Conservation (phyloP, 2,888 invertebrate species). For the Trilocha varians region DNA sequence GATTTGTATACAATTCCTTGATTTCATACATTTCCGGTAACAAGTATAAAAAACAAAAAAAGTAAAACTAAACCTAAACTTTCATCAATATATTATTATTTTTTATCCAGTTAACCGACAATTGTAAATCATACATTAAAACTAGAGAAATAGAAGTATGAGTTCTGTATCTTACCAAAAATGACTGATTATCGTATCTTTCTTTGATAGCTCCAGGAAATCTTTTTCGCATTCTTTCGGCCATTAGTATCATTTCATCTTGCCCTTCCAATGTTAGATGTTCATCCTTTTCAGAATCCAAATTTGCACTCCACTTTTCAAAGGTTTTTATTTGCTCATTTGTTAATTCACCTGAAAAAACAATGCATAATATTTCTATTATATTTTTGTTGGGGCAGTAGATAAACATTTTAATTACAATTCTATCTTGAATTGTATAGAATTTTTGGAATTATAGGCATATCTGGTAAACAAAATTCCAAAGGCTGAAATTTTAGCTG, state of each 20-base stretch:
- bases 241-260: conserved; percentile 81
- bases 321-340: conserved; percentile 56
- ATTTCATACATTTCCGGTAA: too few relatives aligned
- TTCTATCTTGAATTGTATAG: too few relatives aligned
- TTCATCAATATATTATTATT: too few relatives aligned
- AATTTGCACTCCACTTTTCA: conserved; percentile 72
- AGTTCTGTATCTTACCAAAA: conserved; percentile 53
- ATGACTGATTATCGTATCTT: conserved; percentile 74
- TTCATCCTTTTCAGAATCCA: conserved; percentile 71
- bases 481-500: too few relatives aligned
- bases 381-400: too few relatives aligned
- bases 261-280: conserved; percentile 81
- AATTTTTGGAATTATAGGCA: too few relatives aligned
- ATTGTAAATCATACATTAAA: not conserved
- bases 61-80: too few relatives aligned
- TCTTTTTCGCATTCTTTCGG: conserved; percentile 80
- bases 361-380: not conserved
- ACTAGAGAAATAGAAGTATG: not conserved
- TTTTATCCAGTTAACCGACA: too few relatives aligned
- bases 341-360: conserved; percentile 41
- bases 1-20: too few relatives aligned
- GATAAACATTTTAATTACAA: too few relatives aligned
- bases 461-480: too few relatives aligned
- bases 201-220: conserved; percentile 77
- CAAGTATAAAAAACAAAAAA: too few relatives aligned